These are phyloP conservation scores for Drosophila kanekoi DNA, from an alignment of 2,888 invertebrate species.

Conservation along the genomic window DNA sequence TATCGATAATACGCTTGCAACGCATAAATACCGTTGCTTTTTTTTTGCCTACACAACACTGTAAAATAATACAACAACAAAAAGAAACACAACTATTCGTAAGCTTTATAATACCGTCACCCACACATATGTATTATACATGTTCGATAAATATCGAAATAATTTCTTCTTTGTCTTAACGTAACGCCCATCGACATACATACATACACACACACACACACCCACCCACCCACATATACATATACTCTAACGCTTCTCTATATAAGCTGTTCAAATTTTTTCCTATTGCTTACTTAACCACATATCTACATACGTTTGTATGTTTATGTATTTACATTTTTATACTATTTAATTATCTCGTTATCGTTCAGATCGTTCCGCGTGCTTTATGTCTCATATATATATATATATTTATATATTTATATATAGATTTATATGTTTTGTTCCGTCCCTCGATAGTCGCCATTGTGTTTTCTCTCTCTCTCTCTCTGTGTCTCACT, in stretches of 20 bases:
- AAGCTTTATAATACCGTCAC: conserved; percentile 21
- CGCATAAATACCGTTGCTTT: conserved; percentile 44
- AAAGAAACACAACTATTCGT: conserved; percentile 1
- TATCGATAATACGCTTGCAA: conserved; percentile 41
- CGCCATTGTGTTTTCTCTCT: conserved; percentile 31
- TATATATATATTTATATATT: background rate
- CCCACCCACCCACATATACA: conserved; percentile 6
- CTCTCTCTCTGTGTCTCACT: conserved; percentile 18
- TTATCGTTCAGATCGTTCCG: conserved; percentile 45
- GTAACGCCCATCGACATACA: conserved; percentile 6
- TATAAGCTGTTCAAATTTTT: conserved; percentile 3
- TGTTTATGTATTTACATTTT: conserved; percentile 22
- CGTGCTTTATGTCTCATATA: conserved; percentile 33
- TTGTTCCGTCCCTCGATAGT: conserved; percentile 29
- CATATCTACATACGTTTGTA: conserved; percentile 1
- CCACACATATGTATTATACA: conserved; percentile 16
- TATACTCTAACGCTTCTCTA: conserved; percentile 6
- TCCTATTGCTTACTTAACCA: conserved; percentile 8
- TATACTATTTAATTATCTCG: conserved; percentile 26
- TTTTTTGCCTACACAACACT: conserved; percentile 33
- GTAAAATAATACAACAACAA: conserved; percentile 23
- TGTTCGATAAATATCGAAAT: conserved; percentile 28
- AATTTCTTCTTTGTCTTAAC: conserved; percentile 17
- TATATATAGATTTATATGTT: background rate
- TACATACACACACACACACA: conserved; percentile 5